These are phyloP conservation scores for Plutomurus gul DNA, from an alignment of 1,140 invertebrate genomes.

Conservation along the genomic window DNA sequence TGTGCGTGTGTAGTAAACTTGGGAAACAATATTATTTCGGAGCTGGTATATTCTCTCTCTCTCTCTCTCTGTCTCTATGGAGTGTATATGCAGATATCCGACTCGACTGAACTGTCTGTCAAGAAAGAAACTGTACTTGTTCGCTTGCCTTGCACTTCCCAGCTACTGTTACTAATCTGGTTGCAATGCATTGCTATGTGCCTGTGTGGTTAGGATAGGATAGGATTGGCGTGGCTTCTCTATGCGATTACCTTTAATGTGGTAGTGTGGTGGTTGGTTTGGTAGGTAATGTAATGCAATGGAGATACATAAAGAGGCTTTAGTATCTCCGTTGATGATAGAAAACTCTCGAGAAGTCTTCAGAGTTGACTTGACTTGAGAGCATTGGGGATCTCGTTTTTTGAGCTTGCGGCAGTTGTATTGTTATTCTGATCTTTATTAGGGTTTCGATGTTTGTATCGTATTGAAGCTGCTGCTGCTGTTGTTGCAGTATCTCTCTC, in stretches of 20 bases:
- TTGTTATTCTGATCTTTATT: slow-evolving; percentile 19
- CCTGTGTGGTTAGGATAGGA: not conserved
- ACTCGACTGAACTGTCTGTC: slow-evolving; percentile 1
- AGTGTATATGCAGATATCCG: not conserved
- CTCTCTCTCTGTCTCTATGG: no score
- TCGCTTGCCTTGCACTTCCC: slow-evolving; percentile 24
- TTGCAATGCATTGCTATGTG: not conserved
- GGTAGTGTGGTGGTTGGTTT: no score
- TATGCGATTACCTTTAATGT: no score
- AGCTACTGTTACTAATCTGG: slow-evolving; percentile 5
- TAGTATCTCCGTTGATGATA: not conserved
- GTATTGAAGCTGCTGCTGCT: no score
- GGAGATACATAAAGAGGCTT: not conserved
- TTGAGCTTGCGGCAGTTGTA: not conserved
- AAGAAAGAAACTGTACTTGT: slow-evolving; percentile 29
- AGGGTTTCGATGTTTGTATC: not conserved
- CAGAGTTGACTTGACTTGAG: not conserved
- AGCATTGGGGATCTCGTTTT: slow-evolving; percentile 18
- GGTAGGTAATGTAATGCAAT: not conserved
- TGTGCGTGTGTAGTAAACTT: no score
- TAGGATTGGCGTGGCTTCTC: not conserved
- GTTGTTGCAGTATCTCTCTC: no score
- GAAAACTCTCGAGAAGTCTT: no score
- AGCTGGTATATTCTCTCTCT: no score
- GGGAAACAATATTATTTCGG: no score